Base-by-base conservation (phyloP, 1,140 invertebrate genomes). In the Oryctes rhinoceros region DNA sequence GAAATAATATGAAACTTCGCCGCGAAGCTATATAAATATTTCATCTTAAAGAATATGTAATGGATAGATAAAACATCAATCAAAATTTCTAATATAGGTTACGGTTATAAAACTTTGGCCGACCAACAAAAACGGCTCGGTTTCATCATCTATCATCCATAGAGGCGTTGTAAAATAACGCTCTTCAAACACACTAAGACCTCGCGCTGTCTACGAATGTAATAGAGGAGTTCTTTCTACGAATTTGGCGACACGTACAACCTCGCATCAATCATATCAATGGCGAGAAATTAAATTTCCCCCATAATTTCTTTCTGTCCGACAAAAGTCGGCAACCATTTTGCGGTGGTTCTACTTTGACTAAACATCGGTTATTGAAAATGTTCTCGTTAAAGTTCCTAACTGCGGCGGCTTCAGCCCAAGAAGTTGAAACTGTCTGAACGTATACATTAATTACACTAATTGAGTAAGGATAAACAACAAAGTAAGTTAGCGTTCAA, bases 51-150 rank as follows among this genome's bases (percentile, higher is more conserved):
- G 65, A 24, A 37, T 4, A 35, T 24, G 11, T 37, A 24, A 71
- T 30, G 24, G 35, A 37, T 35, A 71, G 65, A 71, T 71, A 71
- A 71, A 71, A 37, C 65, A 71, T 71, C 65, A 30, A 71, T 71
- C 65, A 71, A 71, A 71, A 71, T 71, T 71, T 71, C 65, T 71
- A 71, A 71, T 71, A 71, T 71, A 71, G 35, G 65, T 71, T 18
- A 37, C 20, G 4, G 65, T 71, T 71, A 71, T 71, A 71, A 71
- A 71, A 71, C 65, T 71, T 71, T 71, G 37, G 24, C 24, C 18
- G 20, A 1, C 65, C 24, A 13, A 71, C 65, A 71, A n/a, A 71
- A 71, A 71, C 65, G 30, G 18, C 65, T 71, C 65, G 35, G 6
- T 71, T 71, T 71, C 65, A 71, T 71, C 65, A 71, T 71, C 65